Conservation (phyloP, 2,113 vertebrate species). For the Glaucomys volans region DNA sequence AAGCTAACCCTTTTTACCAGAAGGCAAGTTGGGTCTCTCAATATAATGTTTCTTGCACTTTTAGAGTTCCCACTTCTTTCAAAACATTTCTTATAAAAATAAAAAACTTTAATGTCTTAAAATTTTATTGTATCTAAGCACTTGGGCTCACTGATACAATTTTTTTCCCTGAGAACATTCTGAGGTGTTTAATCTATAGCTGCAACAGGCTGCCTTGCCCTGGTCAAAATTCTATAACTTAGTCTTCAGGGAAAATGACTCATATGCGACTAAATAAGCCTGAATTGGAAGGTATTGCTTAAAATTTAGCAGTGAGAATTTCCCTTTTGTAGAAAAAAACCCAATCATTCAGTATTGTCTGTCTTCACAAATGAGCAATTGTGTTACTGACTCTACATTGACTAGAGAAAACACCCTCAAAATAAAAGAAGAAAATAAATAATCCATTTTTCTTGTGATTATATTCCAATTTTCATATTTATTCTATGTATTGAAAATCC, state of each 20-base stretch:
- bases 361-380: background rate
- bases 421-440: background rate
- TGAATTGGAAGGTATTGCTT: constrained; percentile 13
- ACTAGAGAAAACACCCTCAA: background rate
- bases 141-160: background rate
- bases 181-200: background rate
- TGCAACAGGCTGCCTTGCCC: background rate
- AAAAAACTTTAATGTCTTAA: constrained; percentile 52
- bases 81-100: constrained; percentile 43
- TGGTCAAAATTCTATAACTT: background rate
- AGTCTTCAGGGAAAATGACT: background rate
- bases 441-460: background rate
- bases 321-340: background rate
- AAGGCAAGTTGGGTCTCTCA: background rate
- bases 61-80: constrained; percentile 11
- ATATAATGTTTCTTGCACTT: background rate
- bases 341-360: background rate
- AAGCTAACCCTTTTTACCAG: background rate
- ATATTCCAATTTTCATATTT: background rate
- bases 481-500: background rate
- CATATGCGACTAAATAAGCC: background rate
- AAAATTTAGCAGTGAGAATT: constrained; percentile 12
- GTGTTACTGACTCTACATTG: background rate
- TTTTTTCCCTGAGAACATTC: background rate
- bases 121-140: background rate